Base-by-base conservation (phyloP, 2,888 invertebrate species). In the Neria commutata region DNA sequence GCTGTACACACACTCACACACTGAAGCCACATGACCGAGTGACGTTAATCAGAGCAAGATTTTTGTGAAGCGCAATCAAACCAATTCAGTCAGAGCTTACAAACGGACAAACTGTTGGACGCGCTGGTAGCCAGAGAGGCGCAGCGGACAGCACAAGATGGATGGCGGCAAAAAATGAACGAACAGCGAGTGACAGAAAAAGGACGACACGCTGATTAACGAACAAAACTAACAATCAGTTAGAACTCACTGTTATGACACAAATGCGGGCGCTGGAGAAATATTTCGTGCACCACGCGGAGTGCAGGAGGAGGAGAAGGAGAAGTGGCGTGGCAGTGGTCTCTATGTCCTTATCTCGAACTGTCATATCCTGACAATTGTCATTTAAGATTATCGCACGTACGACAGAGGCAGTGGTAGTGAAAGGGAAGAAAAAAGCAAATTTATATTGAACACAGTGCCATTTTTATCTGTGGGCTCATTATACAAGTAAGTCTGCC, bases 21-120 rank as follows among this genome's bases (percentile, higher is more conserved):
- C 29, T 29, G 29, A 29, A 29, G 29, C 29, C 29, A 24, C 5
- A 11, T 42, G 45, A 21, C 21, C 21, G 14, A 23, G 37, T 51
- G 51, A 51, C 51, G 51, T 51, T 37, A 51, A 51, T 51, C 51
- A 21, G n/a, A 17, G 42, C 21, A 19, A 3, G 17, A 42, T 42
- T 19, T 42, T n/a, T n/a, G n/a, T n/a, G n/a, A n/a, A n/a, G n/a
- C n/a, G n/a, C n/a, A n/a, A n/a, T n/a, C n/a, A n/a, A n/a, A n/a
- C n/a, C n/a, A n/a, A n/a, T n/a, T n/a, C n/a, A n/a, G n/a, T n/a
- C n/a, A n/a, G n/a, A n/a, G n/a, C 33, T 6, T 14, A 33, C 33
- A 33, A 33, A 14, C 33, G 33, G 33, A n/a, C n/a, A n/a, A n/a
- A n/a, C n/a, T n/a, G n/a, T n/a, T n/a, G n/a, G n/a, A n/a, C n/a